These are phyloP conservation scores for Labia minor DNA, from an alignment of 2,888 invertebrate genomes.

Conservation along the genomic window DNA sequence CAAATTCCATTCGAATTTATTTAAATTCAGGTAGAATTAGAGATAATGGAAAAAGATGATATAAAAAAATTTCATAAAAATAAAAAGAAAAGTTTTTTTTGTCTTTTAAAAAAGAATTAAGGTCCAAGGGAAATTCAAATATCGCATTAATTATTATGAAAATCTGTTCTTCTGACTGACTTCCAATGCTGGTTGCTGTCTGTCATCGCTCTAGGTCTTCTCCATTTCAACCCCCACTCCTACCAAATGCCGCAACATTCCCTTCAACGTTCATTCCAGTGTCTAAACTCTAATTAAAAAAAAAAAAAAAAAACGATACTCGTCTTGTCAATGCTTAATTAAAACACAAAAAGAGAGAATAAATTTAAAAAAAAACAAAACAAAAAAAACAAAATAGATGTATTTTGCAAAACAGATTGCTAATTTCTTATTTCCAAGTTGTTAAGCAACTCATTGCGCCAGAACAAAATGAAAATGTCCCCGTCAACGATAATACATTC, in stretches of 20 bases:
- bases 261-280: background rate
- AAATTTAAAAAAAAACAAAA: too few species aligned
- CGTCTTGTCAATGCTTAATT: background rate
- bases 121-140: background rate
- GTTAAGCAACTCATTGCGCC: too few species aligned
- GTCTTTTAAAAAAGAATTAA: background rate
- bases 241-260: too few species aligned
- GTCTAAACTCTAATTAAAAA: background rate
- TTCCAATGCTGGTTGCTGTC: background rate
- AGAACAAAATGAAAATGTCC: too few species aligned
- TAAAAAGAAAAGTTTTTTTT: background rate
- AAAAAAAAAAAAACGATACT: background rate
- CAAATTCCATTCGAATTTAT: background rate
- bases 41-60: too few species aligned
- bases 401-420: background rate
- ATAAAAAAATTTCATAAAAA: background rate
- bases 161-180: too few species aligned
- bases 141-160: background rate
- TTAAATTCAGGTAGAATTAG: too few species aligned
- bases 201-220: too few species aligned
- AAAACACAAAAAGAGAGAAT: background rate
- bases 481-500: too few species aligned
- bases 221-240: too few species aligned
- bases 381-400: background rate
- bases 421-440: background rate